Base-by-base conservation (phyloP, 2,888 invertebrate species). In the Apodemia zela region DNA sequence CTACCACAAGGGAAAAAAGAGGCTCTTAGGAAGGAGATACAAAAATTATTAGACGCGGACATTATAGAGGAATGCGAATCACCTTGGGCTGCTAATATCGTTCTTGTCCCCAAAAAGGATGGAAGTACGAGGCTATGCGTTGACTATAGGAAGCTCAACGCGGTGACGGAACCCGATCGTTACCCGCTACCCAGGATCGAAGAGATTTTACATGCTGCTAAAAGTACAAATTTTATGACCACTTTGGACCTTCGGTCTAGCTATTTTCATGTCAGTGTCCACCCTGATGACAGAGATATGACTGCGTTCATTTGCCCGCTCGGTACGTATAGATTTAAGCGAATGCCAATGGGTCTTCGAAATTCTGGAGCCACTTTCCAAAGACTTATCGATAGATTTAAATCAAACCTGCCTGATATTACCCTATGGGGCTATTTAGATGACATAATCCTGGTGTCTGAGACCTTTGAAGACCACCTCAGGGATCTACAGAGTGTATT, bases 131-230 rank as follows among this genome's bases (percentile, higher is more conserved):
- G 77, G 5, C 61, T 78, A 0, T 77, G 75, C 35, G 61, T 77
- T 0, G 78, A 77, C 42, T 79, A 77, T 57, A 63, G 77, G 0
- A 69, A 72, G 10, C 61, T 80, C 0, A 79, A 79, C 49, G 60
- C 71, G 0, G 67, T 76, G 17, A 79, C 76, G 0, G 68, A 61
- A 42, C 68, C 73, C 3, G 77, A 79, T 63, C 65, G 66, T 4
- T 73, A 73, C 59, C 73, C 72, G 2, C 62, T 75, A 8, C 72
- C 73, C 0, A 15, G 69, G 8, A 74, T 73, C 2, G 72, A 75
- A 2, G 76, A 76, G 11, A 38, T 38, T 8, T 0, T 38, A 38
- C 38, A 38, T 0, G 69, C 75, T 0, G 29, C 29, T 29, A 76
- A 74, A 49, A 62, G 65, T 2, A 59, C 38, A 4, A 59, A 60